Evolutionary conservation across 2,113 vertebrate species (phyloP), one percentile per base, ranked within the genome.

Genomic region (Phalacrocorax pelagicus): DNA sequence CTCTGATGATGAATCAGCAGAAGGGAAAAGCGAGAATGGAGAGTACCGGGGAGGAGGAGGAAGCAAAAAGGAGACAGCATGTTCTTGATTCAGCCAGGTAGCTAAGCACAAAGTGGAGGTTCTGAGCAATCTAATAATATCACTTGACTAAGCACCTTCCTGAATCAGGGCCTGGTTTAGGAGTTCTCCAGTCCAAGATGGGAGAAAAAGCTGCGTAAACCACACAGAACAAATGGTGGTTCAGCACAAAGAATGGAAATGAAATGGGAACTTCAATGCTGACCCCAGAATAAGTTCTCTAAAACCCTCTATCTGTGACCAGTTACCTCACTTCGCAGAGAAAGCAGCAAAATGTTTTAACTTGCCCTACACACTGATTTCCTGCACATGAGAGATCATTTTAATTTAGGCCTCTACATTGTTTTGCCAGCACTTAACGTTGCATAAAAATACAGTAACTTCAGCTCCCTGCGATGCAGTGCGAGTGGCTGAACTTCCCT

Each of bases 361-460:
- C 16, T 44, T 78, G 34, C 34, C 51, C 52, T 52, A 23, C 38
- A 65, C 24, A 34, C 27, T 34, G 26, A 88, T 86, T 95, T 92
- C 22, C 42, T 4, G 1, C 27, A 65, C 42, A 84, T 3, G 49
- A 63, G 14, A 0, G 1, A 81, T 61, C 16, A 62, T 77, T 91
- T 94, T 80, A 47, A 81, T 81, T 73, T 75, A 82, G 70, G 70
- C 46, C 38, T 55, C 51, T 77, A 55, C 32, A 30, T 32, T 38
- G 18, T 61, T 90, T 95, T 81, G 42, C 30, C 72, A 89, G 79
- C 40, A 66, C 59, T 84, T 75, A 51, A 69, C 0, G 3, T 34
- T 66, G 67, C 80, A 70, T 46, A 62, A 93, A 96, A 93, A 92
- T 42, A 42, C 57, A 90, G 65, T 73, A 92, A 97, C 85, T 90